Conservation (phyloP, 1,140 invertebrate species). For the Zophobas atratus region DNA sequence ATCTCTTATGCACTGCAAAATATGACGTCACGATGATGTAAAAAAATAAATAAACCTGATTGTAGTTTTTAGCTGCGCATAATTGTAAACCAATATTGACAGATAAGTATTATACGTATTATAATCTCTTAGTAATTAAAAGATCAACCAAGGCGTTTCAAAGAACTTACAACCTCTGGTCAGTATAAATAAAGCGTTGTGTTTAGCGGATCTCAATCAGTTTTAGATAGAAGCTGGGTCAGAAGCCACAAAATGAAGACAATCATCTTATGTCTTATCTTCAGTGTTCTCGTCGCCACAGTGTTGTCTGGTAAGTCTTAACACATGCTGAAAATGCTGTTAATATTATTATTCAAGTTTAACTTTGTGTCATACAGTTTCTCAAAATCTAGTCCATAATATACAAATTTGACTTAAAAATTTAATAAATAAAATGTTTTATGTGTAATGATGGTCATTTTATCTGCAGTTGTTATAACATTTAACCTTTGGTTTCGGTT, state of each 20-base stretch:
- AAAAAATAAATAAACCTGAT: conserved; percentile 12
- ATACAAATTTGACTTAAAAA: too few species aligned
- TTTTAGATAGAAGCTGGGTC: background rate
- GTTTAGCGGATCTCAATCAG: background rate
- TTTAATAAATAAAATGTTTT: too few species aligned
- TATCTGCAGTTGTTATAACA: too few species aligned
- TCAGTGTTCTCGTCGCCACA: background rate
- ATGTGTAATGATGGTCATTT: too few species aligned
- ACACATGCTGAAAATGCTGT: too few species aligned
- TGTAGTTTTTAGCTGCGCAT: conserved; percentile 5
- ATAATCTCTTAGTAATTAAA: background rate
- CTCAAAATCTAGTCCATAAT: too few species aligned
- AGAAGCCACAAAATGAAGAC: background rate
- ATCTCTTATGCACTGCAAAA: background rate
- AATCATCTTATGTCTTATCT: background rate
- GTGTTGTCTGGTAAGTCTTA: background rate
- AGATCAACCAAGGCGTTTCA: background rate
- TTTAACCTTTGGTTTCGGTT: too few species aligned
- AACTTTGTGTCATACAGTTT: background rate
- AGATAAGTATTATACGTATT: background rate
- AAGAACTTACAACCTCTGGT: conserved; percentile 2
- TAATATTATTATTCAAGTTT: background rate
- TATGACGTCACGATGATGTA: conserved; percentile 1
- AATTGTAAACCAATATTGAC: conserved; percentile 28
- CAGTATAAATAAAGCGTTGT: background rate